Evolutionary conservation across 2,888 invertebrate genomes (phyloP).

Genomic region (Arrhopalites spinosus): DNA sequence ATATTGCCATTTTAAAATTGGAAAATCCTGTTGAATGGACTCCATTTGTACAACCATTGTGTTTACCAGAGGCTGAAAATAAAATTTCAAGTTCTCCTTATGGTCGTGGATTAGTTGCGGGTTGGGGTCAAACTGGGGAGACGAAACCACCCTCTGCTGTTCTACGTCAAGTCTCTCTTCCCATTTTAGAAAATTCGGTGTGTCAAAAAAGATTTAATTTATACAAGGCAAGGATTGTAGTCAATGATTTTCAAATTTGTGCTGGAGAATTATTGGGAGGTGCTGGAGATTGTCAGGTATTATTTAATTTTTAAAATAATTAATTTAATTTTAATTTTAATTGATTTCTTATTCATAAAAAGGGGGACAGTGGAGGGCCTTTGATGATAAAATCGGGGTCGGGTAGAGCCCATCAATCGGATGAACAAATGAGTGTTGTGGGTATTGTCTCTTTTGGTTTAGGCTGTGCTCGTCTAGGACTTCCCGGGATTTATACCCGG

Average conservation of each 20-base stretch:
- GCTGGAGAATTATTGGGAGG: slow-evolving; percentile 43
- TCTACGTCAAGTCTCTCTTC: slow-evolving; percentile 16
- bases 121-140: slow-evolving; percentile 45
- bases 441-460: slow-evolving; percentile 31
- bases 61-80: slow-evolving; percentile 40
- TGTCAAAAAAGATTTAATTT: slow-evolving; percentile 25
- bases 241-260: slow-evolving; percentile 34
- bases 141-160: not conserved
- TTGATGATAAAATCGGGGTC: slow-evolving; percentile 31
- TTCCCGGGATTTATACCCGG: slow-evolving; percentile 18
- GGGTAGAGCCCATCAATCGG: not conserved
- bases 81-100: not conserved
- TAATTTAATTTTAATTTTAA: not conserved
- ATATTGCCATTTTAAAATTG: slow-evolving; percentile 47
- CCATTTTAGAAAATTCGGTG: slow-evolving; percentile 13
- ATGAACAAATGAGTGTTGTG: slow-evolving; percentile 22
- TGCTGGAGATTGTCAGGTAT: slow-evolving; percentile 8
- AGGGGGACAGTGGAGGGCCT: slow-evolving; percentile 47
- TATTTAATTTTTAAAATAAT: not conserved
- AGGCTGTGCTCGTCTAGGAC: slow-evolving; percentile 28
- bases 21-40: slow-evolving; percentile 40
- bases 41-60: slow-evolving; percentile 42
- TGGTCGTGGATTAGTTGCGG: slow-evolving; percentile 41
- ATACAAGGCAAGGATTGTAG: not conserved
- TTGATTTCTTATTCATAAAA: not conserved